These are phyloP conservation scores for Ginglymostoma cirratum DNA, from an alignment of 2,113 vertebrate genomes.

Conservation along the genomic window DNA sequence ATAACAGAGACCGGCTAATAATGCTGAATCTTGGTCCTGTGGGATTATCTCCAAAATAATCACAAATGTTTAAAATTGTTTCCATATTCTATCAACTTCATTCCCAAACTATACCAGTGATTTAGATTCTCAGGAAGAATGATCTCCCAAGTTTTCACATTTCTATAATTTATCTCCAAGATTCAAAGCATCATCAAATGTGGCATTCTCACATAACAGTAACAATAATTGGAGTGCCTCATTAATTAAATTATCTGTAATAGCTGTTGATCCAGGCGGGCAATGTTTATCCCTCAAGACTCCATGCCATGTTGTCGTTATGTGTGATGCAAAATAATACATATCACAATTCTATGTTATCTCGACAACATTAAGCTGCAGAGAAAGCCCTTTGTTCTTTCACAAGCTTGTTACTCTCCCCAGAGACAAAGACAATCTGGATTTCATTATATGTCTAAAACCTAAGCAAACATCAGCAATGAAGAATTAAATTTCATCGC, in stretches of 20 bases:
- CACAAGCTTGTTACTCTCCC: neutral
- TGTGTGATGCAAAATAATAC: neutral
- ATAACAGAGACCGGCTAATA: neutral
- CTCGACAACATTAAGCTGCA: constrained; percentile 1
- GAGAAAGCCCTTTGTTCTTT: neutral
- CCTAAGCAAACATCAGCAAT: constrained; percentile 18
- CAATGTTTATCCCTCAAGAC: neutral
- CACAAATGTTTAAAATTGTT: neutral
- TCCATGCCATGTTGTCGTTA: neutral
- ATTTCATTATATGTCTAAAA: constrained; percentile 29
- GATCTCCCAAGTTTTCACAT: neutral
- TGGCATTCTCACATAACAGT: neutral
- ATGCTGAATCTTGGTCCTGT: neutral
- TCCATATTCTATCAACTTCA: neutral
- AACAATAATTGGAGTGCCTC: neutral
- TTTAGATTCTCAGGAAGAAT: neutral
- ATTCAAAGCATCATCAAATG: neutral
- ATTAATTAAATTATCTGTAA: constrained; percentile 16
- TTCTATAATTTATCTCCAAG: neutral
- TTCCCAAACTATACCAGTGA: neutral
- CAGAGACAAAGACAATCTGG: constrained; percentile 23
- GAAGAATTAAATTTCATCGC: constrained; percentile 26
- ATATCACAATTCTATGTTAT: constrained; percentile 8
- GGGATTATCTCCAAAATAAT: neutral
- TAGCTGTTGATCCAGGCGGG: constrained; percentile 1